These are phyloP conservation scores for Otis tarda DNA, from an alignment of 2,113 vertebrate genomes.

Conservation along the genomic window DNA sequence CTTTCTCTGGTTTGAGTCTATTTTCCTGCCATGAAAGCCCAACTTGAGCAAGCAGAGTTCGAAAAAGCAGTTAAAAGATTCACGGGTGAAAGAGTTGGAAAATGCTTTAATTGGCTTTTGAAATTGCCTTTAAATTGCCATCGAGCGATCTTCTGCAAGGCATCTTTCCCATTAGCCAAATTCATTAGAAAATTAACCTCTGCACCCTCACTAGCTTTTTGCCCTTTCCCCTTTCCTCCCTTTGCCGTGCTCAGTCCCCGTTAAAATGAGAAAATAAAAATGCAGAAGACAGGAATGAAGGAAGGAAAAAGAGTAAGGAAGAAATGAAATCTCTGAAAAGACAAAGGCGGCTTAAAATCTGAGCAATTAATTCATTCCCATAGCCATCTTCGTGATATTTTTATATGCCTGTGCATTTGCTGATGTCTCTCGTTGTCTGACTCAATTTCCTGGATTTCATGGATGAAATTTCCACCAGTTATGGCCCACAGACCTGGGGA, in stretches of 20 bases:
- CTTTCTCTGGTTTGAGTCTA: background rate
- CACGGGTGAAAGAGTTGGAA: background rate
- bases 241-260: rapidly evolving
- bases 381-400: background rate
- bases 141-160: background rate
- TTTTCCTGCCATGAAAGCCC: background rate
- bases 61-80: background rate
- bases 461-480: background rate
- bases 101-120: background rate
- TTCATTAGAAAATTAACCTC: background rate
- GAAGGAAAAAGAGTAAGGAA: background rate
- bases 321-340: background rate
- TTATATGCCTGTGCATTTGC: background rate
- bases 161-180: background rate
- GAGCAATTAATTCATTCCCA: background rate
- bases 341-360: background rate
- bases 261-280: background rate
- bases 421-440: background rate
- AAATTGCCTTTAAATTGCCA: background rate
- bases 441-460: background rate
- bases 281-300: background rate
- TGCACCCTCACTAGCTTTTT: background rate
- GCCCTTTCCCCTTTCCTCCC: background rate
- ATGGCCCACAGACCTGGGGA: background rate
- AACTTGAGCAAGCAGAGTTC: background rate